Conservation (phyloP, 2,113 vertebrate genomes). For the Osmerus mordax region DNA sequence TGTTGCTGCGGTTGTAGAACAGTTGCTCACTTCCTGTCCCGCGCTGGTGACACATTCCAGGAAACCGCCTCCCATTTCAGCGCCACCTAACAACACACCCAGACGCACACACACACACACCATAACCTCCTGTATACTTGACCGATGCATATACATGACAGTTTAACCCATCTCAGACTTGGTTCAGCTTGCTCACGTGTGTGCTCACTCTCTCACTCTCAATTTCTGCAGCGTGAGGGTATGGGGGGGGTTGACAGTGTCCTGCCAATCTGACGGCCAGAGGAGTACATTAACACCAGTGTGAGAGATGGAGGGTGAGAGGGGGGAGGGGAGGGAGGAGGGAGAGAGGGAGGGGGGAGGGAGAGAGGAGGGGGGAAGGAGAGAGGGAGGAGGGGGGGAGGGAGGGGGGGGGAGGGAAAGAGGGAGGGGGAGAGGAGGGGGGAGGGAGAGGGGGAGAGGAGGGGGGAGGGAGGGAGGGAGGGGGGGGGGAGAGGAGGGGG, state of each 20-base stretch:
- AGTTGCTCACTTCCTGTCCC: constrained; percentile 74
- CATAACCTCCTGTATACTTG: background rate
- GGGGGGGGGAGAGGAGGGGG: background rate
- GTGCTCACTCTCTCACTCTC: too few species aligned
- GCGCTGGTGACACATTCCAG: constrained; percentile 71
- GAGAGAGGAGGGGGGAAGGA: too few species aligned
- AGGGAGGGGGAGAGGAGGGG: constrained; percentile 24
- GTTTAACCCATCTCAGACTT: background rate
- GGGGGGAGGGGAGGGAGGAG: too few species aligned
- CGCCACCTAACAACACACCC: constrained; percentile 33
- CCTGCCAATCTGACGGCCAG: constrained; percentile 56
- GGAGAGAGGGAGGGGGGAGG: too few species aligned
- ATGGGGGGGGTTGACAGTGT: constrained; percentile 53
- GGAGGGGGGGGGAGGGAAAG: constrained; percentile 17
- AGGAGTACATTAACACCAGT: constrained; percentile 65
- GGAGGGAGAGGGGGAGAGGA: too few species aligned
- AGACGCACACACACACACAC: constrained; percentile 7
- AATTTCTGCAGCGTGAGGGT: constrained; percentile 50
- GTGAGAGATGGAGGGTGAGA: constrained; percentile 54
- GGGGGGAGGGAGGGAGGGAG: too few species aligned
- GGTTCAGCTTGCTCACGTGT: too few species aligned
- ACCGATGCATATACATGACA: background rate
- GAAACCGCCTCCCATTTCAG: constrained; percentile 61
- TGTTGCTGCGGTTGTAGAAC: constrained; percentile 66
- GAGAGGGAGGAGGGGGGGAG: too few species aligned